Conservation (phyloP, 2,888 invertebrate species). For the Calliscelio sp. region DNA sequence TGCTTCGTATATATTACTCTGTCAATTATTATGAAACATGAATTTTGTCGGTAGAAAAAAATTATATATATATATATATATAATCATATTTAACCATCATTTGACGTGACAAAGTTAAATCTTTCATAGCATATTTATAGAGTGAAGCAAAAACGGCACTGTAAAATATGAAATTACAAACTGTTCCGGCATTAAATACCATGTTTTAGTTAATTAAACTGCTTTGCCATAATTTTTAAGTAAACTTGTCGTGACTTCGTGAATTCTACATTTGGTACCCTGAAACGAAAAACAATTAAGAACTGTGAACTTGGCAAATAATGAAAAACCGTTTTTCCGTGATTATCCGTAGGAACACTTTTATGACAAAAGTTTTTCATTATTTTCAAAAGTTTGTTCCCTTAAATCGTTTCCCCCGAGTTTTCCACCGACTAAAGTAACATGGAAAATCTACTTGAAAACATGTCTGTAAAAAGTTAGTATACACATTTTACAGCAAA, state of each 20-base stretch:
- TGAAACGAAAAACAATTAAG: conserved; percentile 32
- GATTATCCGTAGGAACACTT: conserved; percentile 31
- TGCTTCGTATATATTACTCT: background rate
- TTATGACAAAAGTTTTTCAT: conserved; percentile 45
- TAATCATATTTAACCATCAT: conserved; percentile 39
- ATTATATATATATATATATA: too few species aligned
- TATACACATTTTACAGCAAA: background rate
- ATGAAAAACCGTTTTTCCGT: conserved; percentile 36
- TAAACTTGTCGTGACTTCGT: conserved; percentile 10
- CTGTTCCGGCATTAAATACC: conserved; percentile 8
- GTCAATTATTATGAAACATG: conserved; percentile 21
- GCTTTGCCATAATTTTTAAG: conserved; percentile 35
- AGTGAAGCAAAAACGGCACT: background rate
- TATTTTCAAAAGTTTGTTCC: conserved; percentile 23
- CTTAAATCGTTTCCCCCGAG: conserved; percentile 23
- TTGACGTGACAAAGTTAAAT: conserved; percentile 30
- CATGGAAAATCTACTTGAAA: conserved; percentile 9
- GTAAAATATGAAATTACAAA: conserved; percentile 20
- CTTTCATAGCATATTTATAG: conserved; percentile 25
- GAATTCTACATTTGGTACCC: background rate
- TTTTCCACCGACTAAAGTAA: conserved; percentile 27
- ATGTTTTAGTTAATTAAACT: conserved; percentile 34
- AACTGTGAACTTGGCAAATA: conserved; percentile 10
- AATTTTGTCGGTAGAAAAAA: conserved; percentile 21
- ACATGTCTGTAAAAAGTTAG: conserved; percentile 1